Base-by-base conservation (phyloP, 1,140 invertebrate species). In the Formica selysi region DNA sequence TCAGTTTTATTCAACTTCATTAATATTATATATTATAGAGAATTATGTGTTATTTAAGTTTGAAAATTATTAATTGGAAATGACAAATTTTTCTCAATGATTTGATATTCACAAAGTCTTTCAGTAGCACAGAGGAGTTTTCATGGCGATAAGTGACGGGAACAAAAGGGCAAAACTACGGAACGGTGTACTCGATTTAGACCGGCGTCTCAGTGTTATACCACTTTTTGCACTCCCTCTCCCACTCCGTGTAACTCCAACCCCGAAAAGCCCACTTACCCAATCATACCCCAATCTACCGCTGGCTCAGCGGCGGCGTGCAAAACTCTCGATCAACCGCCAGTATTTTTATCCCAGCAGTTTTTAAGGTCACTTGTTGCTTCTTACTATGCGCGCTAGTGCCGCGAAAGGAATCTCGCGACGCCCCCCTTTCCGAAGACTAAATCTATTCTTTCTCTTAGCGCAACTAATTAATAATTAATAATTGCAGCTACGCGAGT, bases 301-400 rank as follows among this genome's bases (percentile, higher is more conserved):
- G 86, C 87, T 86, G 89, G 71, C 81, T 85, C 88, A 83, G 91
- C 91, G 88, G 90, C 89, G 91, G 91, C 92, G 92, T 90, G 91
- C 90, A 87, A 94, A 94, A 93, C 92, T 94, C 93, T 93, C 94
- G 92, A 94, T 95, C 94, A 92, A 84, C 91, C 93, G 91, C 91
- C 91, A 91, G 92, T 93, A 94, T 94, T 94, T 94, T 95, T 94
- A 94, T 92, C 89, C 87, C 90, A 91, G 70, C 57, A 16, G 44
- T 81, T 80, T 87, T 95, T 95, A 93, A 94, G 92, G 93, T 94
- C 94, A 95, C 94, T 95, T 95, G 94, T 95, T 95, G 94, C 95
- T 94, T 93, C 94, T 94, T 95, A 94, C 94, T 93, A 93, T 93
- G 89, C 48, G 48, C 48, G 44, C 86, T 86, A 68, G 51, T 61